Conservation (phyloP, 2,888 invertebrate species). For the Cremastinae sp. region DNA sequence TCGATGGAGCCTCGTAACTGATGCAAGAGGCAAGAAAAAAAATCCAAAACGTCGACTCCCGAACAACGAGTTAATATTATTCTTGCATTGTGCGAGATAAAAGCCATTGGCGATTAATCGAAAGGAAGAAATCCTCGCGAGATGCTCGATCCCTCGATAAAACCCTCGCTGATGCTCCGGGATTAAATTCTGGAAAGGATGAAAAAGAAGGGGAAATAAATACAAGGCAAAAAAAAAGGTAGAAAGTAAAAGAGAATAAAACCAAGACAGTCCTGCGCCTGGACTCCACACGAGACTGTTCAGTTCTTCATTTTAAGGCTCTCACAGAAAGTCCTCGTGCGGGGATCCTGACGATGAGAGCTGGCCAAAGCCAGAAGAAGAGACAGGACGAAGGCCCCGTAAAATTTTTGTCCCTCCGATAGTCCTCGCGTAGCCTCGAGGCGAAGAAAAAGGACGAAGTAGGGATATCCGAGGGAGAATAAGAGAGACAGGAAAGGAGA, state of each 20-base stretch:
- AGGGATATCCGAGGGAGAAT: constrained; percentile 19
- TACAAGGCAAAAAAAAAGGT: constrained; percentile 24
- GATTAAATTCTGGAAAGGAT: constrained; percentile 36
- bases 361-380: constrained; percentile 18
- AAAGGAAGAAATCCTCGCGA: constrained; percentile 41
- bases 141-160: constrained; percentile 45
- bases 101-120: constrained; percentile 39
- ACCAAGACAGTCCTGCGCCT: no score
- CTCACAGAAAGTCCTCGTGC: constrained; percentile 5
- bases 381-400: constrained; percentile 28
- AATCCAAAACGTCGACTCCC: background rate
- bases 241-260: no score
- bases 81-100: constrained; percentile 27
- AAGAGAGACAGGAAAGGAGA: constrained; percentile 47
- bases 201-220: constrained; percentile 26
- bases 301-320: constrained; percentile 44
- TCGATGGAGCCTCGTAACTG: constrained; percentile 26
- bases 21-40: background rate
- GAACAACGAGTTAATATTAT: constrained; percentile 22
- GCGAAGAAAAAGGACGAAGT: constrained; percentile 10
- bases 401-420: constrained; percentile 39
- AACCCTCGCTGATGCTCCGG: constrained; percentile 28
- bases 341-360: constrained; percentile 42
- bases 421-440: constrained; percentile 22
- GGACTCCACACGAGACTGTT: background rate